Evolutionary conservation across 2,113 vertebrate genomes (phyloP), one percentile per base, ranked within the genome.

Genomic region (Boleophthalmus pectinirostris): DNA sequence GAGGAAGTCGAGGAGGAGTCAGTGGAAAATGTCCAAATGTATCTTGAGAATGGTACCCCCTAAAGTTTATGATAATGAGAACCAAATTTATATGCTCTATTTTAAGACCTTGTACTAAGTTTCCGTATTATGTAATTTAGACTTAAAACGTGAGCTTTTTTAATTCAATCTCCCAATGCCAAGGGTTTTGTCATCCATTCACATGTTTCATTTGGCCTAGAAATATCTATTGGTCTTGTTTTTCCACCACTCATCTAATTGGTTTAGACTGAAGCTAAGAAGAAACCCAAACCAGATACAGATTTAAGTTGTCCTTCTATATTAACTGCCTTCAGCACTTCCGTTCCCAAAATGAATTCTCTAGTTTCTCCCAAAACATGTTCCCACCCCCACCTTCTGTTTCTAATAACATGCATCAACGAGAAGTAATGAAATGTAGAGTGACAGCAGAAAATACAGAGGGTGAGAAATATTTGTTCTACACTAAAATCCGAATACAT

Each of bases 371-470:
- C 80, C 81, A 90, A 87, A 90, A 90, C 86, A 88, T 78, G 74
- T 88, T 90, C 90, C 87, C 87, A 87, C 81, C 81, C 82, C 72
- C 18, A 70, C 73, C 88, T 89, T 25, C 88, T 91, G 89, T 54
- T 90, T 88, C 81, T 74, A 89, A 92, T 91, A 86, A 90, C 71
- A 86, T 46, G 45, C 73, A 68, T 56, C 72, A 74, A 61, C 35
- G 69, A 82, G 54, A 73, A n/a, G 69, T 16, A 69, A 72, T 57
- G 58, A 72, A 60, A 72, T 35, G 72, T 29, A 38, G 45, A 69
- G 46, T 49, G 64, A 81, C 33, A 64, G 29, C 61, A 15, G 33
- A 64, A 64, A 43, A 64, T 16, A 38, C 29, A 64, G 61, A 43
- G 58, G 25, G 58, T 33, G 58, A 61, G 61, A 64, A 64, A 64